Conservation (phyloP, 2,113 vertebrate species). For the Jacana jacana region DNA sequence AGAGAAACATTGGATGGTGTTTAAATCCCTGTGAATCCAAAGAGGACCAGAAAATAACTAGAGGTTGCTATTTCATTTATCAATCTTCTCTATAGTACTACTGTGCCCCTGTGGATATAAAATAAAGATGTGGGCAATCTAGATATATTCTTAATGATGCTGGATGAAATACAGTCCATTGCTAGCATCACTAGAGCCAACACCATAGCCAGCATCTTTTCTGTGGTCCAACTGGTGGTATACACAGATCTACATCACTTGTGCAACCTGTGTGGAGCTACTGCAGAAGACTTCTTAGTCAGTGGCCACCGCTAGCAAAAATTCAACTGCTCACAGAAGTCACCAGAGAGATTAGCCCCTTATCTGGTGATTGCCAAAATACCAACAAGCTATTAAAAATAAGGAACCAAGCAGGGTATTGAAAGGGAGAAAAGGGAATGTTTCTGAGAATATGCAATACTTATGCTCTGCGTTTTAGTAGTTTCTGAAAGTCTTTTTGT, state of each 20-base stretch:
- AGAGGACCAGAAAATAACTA: background rate
- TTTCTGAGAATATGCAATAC: background rate
- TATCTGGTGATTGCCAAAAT: background rate
- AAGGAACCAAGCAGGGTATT: background rate
- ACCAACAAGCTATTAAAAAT: background rate
- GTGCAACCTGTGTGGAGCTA: background rate
- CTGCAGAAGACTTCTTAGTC: background rate
- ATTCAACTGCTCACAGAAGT: background rate
- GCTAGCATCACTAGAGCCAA: background rate
- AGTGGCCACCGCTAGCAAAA: background rate
- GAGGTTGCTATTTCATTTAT: background rate
- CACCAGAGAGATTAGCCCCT: background rate
- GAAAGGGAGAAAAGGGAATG: background rate
- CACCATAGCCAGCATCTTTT: background rate
- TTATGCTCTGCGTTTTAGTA: background rate
- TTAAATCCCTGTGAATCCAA: background rate
- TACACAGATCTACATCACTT: background rate
- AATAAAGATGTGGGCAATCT: background rate
- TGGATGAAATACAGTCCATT: background rate
- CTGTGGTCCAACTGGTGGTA: background rate
- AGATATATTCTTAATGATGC: background rate
- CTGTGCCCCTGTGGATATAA: background rate
- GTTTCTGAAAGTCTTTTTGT: background rate
- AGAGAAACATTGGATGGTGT: background rate
- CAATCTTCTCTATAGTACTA: background rate